Percentiles rank a stretch among this genome's conserved stretches.
phyloP scores from a whole-genome alignment of 2,113 vertebrate genomes.

The Aptenodytes forsteri region DNA sequence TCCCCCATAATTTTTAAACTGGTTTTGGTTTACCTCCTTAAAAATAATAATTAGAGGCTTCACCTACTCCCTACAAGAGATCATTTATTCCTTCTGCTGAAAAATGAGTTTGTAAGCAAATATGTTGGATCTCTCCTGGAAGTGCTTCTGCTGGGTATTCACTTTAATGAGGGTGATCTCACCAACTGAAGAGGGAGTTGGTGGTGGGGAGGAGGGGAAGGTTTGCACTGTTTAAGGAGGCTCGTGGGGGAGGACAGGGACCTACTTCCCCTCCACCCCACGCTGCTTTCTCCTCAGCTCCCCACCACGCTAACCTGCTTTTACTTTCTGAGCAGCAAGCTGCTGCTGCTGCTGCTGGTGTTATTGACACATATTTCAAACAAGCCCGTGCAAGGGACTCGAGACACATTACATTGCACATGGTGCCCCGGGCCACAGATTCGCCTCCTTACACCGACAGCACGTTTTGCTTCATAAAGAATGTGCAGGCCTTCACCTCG shows the following conservation, averaged over 20 bases:
- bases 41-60: slow-evolving; percentile 10
- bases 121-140: neutral
- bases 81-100: neutral
- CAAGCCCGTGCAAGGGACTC: slow-evolving; percentile 91
- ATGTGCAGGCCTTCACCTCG: slow-evolving; percentile 93
- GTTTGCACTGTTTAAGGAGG: neutral
- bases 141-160: neutral
- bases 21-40: neutral
- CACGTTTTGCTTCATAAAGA: slow-evolving; percentile 90
- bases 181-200: neutral
- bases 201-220: neutral
- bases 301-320: slow-evolving; percentile 49
- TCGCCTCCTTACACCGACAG: slow-evolving; percentile 90
- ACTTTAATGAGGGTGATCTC: neutral
- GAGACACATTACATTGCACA: slow-evolving; percentile 89
- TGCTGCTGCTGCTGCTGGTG: slow-evolving; percentile 50
- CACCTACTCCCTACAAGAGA: neutral
- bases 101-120: neutral
- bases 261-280: neutral
- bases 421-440: slow-evolving; percentile 89
- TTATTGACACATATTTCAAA: slow-evolving; percentile 96
- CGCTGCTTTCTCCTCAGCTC: slow-evolving; percentile 3
- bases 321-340: slow-evolving; percentile 54
- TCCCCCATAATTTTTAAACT: neutral
- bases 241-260: neutral